A percentile compares a stretch with the other conserved stretches of the same genome.
Evolutionary conservation across 2,797 vertebrate species (phyloP).

Genomic region (Pelochelys cantorii): DNA sequence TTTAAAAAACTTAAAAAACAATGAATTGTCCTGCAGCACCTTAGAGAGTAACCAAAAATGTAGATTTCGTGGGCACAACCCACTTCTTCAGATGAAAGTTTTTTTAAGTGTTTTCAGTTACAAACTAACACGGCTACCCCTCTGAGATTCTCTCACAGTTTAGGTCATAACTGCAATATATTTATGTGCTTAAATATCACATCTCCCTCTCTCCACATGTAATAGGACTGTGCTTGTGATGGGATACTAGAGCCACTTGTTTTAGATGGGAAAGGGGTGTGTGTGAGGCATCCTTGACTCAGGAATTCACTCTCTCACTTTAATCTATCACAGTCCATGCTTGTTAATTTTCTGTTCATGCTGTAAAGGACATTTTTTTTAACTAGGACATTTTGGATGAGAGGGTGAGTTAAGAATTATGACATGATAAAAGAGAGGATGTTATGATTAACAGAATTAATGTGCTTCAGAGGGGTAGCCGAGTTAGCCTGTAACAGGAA

Average conservation of each 20-base stretch:
- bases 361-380: neutral
- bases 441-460: neutral
- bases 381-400: neutral
- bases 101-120: too few species aligned
- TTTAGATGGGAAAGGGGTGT: neutral
- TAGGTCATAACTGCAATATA: neutral
- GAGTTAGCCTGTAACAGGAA: too few species aligned
- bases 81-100: too few species aligned
- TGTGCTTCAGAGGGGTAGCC: too few species aligned
- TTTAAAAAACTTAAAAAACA: too few species aligned
- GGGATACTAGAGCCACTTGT: neutral
- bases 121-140: too few species aligned
- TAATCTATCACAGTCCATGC: neutral
- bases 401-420: neutral
- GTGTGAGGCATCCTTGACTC: neutral
- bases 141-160: neutral
- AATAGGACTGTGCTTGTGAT: neutral
- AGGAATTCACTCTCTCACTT: neutral
- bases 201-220: neutral
- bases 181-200: neutral
- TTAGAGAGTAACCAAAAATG: too few species aligned
- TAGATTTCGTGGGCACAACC: too few species aligned
- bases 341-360: neutral
- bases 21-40: too few species aligned
- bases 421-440: constrained; percentile 15